These are phyloP conservation scores for Leucophora obtusa DNA, from an alignment of 2,888 invertebrate genomes.

Conservation along the genomic window DNA sequence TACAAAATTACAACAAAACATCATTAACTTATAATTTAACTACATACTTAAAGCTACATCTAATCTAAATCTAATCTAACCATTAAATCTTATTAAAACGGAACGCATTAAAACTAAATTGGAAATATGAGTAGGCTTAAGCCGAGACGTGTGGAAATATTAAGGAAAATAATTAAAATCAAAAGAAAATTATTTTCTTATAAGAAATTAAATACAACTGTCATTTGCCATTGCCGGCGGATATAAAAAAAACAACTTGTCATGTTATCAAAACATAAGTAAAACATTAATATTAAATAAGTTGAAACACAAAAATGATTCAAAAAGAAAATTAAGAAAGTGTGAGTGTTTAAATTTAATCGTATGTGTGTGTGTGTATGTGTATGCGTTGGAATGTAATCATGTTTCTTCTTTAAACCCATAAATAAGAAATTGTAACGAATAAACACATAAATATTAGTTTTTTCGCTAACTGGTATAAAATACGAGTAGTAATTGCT, in stretches of 20 bases:
- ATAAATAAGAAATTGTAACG: constrained; percentile 22
- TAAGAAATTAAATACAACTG: constrained; percentile 40
- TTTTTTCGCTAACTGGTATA: neutral
- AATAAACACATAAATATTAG: constrained; percentile 44
- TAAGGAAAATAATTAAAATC: neutral
- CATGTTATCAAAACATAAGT: constrained; percentile 44
- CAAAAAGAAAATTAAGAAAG: neutral
- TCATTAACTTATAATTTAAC: constrained; percentile 28
- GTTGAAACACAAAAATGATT: neutral
- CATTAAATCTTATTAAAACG: constrained; percentile 19
- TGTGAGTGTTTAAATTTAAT: neutral
- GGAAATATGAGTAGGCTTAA: constrained; percentile 3
- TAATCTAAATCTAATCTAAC: constrained; percentile 39
- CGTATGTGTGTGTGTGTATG: neutral
- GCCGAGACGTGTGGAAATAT: neutral
- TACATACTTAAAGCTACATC: neutral
- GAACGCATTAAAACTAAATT: neutral
- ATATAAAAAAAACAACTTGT: constrained; percentile 42
- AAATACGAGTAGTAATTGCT: constrained; percentile 16
- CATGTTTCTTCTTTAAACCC: neutral
- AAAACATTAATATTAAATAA: constrained; percentile 36
- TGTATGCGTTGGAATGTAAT: neutral
- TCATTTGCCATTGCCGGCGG: constrained; percentile 53
- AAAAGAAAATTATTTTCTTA: neutral
- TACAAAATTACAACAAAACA: constrained; percentile 2